Evolutionary conservation across 2,113 vertebrate genomes (phyloP).

Genomic region (Rallus limicola): DNA sequence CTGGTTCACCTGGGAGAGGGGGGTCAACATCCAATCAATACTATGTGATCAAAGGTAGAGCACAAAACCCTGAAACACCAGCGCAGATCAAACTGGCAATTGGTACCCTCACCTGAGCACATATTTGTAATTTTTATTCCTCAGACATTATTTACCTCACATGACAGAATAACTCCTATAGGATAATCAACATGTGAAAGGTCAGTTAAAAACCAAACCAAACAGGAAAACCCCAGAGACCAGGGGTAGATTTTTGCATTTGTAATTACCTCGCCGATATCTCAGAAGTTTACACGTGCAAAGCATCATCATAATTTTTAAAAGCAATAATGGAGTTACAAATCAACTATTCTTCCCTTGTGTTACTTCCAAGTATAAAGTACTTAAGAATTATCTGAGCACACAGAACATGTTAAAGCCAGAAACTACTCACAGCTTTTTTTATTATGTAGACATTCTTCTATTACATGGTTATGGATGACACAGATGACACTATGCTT

Average conservation of each 20-base stretch:
- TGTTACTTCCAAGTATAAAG: neutral
- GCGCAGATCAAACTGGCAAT: neutral
- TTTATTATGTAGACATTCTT: neutral
- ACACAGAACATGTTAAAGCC: slow-evolving; percentile 8
- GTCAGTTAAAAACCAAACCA: neutral
- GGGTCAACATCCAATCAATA: neutral
- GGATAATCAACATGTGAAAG: neutral
- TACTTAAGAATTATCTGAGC: neutral
- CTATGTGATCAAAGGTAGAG: neutral
- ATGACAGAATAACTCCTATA: neutral
- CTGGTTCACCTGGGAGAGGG: neutral
- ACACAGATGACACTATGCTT: neutral
- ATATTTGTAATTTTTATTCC: neutral
- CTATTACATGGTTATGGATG: neutral
- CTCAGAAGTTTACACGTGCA: neutral
- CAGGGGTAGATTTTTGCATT: neutral
- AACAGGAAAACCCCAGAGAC: neutral
- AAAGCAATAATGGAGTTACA: neutral
- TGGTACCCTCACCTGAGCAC: neutral
- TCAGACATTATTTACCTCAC: neutral
- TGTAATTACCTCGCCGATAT: neutral
- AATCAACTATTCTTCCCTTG: neutral
- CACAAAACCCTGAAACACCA: neutral
- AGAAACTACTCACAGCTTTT: neutral
- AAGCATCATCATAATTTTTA: neutral